These are phyloP conservation scores for Schizaphis graminum DNA, from an alignment of 2,888 invertebrate genomes.

Conservation along the genomic window DNA sequence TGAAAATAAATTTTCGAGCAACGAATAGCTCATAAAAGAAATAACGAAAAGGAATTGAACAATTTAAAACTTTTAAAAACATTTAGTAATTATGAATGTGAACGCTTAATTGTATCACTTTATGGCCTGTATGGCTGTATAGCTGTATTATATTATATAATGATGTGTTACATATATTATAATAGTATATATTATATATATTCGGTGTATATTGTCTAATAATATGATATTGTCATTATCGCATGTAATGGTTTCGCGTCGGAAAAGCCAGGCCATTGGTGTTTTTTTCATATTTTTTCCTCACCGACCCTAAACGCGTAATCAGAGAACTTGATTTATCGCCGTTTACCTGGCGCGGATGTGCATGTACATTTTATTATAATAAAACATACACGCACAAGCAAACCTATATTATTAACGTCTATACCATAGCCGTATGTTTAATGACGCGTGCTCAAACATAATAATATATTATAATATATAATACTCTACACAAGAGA, in stretches of 20 bases:
- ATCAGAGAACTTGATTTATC: slow-evolving; percentile 29
- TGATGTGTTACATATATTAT: background rate
- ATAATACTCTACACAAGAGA: background rate
- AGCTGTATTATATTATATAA: background rate
- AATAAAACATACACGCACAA: background rate
- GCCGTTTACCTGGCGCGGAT: background rate
- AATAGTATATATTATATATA: background rate
- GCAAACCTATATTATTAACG: background rate
- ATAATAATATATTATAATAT: background rate
- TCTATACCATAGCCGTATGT: background rate
- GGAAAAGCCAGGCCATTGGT: background rate
- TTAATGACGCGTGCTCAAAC: background rate
- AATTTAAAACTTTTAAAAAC: background rate
- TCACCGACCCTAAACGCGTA: background rate
- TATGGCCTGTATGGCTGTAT: background rate
- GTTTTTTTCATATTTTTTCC: background rate
- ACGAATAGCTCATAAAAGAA: background rate
- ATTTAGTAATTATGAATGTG: background rate
- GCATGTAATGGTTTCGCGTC: background rate
- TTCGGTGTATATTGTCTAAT: background rate
- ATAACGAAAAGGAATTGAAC: background rate
- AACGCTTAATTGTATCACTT: background rate
- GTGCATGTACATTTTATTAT: background rate
- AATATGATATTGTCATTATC: slow-evolving; percentile 8
- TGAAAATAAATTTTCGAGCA: too few relatives aligned